Percentiles rank a stretch among this genome's conserved stretches.
phyloP scores from a whole-genome alignment of 2,113 vertebrate species.

The Murina feae region DNA sequence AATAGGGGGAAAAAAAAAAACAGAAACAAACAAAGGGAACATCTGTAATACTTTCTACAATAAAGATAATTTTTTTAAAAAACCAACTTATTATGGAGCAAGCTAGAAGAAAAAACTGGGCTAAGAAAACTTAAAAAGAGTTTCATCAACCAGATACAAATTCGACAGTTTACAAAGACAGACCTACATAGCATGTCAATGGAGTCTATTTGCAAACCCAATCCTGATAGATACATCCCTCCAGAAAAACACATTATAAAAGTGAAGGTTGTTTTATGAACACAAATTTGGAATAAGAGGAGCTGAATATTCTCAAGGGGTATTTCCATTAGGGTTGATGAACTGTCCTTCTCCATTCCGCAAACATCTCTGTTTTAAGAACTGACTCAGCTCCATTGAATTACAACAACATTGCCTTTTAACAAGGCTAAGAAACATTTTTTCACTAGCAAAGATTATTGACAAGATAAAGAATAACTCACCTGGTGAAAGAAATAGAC shows the following conservation, averaged over 20 bases:
- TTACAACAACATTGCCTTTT: constrained; percentile 27
- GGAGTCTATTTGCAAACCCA: neutral
- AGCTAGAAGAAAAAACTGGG: neutral
- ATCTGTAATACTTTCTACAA: too few relatives aligned
- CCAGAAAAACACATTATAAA: constrained; percentile 43
- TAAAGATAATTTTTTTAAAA: neutral
- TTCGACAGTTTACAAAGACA: constrained; percentile 18
- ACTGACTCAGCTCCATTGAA: constrained; percentile 54
- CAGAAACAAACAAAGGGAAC: too few relatives aligned
- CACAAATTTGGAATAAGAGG: constrained; percentile 29
- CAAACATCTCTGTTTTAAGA: constrained; percentile 61
- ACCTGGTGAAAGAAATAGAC: too few relatives aligned
- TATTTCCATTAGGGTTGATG: constrained; percentile 65
- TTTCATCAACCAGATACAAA: neutral
- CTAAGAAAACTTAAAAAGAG: neutral
- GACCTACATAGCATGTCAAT: neutral
- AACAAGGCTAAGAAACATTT: constrained; percentile 1
- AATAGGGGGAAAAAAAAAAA: too few relatives aligned
- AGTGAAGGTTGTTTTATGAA: constrained; percentile 27
- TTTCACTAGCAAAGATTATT: neutral
- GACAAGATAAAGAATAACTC: constrained; percentile 1
- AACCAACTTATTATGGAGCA: neutral
- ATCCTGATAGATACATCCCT: neutral
- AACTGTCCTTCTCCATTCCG: constrained; percentile 43
- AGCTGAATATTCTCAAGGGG: constrained; percentile 44